phyloP scores from a whole-genome alignment of 2,113 vertebrate species.

The Sturnira hondurensis region DNA sequence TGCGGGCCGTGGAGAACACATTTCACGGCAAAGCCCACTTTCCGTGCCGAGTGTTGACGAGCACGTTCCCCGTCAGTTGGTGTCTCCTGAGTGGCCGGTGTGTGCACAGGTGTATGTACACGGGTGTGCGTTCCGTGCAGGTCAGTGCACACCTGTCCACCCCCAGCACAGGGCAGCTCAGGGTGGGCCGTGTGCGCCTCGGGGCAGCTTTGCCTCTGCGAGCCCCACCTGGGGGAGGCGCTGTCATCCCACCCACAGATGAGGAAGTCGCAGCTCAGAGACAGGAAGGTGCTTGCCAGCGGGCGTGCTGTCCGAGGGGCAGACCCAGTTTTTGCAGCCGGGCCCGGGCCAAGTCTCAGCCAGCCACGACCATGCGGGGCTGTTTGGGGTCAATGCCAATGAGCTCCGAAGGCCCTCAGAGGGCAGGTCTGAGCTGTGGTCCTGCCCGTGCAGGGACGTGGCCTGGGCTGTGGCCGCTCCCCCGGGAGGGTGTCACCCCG shows the following conservation, averaged over 20 bases:
- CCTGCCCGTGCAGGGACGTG: no score
- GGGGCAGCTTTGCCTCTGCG: no score
- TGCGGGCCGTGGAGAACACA: no score
- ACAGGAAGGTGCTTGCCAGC: not conserved
- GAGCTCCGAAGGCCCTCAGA: not conserved
- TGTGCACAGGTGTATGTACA: no score
- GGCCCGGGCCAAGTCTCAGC: not conserved
- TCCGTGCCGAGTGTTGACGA: not conserved
- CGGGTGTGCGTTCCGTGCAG: not conserved
- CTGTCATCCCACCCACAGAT: no score
- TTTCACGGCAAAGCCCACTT: fast-evolving
- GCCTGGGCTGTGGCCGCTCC: not conserved
- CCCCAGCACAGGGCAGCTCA: no score
- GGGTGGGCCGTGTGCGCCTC: fast-evolving
- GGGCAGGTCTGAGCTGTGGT: not conserved
- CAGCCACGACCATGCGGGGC: not conserved
- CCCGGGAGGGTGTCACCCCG: fast-evolving
- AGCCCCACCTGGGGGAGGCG: not conserved
- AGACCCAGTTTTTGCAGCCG: not conserved
- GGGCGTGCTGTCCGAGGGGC: no score
- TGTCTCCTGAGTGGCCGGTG: not conserved
- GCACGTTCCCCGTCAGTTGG: no score
- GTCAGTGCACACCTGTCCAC: fast-evolving
- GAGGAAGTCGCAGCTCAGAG: not conserved
- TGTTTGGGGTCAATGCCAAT: not conserved